Evolutionary conservation across 2,888 invertebrate genomes (phyloP), one percentile per base, ranked within the genome.

Genomic region (Doris montereyensis): DNA sequence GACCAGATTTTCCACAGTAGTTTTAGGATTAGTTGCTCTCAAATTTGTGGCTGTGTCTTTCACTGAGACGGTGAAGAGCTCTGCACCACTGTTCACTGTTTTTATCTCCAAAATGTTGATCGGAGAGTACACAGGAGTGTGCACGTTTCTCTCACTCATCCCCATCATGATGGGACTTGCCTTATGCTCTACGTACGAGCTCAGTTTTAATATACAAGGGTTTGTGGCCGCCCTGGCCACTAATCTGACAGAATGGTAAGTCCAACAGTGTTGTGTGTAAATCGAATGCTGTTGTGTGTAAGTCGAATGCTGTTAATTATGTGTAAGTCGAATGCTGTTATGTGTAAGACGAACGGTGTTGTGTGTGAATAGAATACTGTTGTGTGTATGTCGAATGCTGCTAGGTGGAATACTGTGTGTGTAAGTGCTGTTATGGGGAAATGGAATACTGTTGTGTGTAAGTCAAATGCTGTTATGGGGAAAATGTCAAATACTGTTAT

Each of bases 21-120:
- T 95, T 79, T 91, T 95, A 87, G 95, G 95, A 77, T 91, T 95
- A 85, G 93, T 95, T 76, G 95, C 95, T 8, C 92, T 95, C 77
- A 95, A 95, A 92, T 95, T 94, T 91, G 95, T 95, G 79, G 95
- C 95, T 81, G 95, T 95, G 78, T 95, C 95, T 90, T 95, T 95
- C 90, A 95, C 95, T 68, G 95, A 95, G 91, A 95, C 95, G 17
- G 94, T 95, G 70, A 95, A 95, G 90, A 95, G 95, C 91, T 95
- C 95, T 41, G 95, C 95, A 24, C 95, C 95, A 58, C 92, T 95
- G 76, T 95, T 95, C 90, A 95, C 95, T 60, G 95, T 95, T 79
- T 90, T 95, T 81, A 95, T 95, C 86, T 80, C 78, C 4, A 93
- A 94, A 91, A 74, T 91, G 52, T 80, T 92, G 76, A 85, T 92